phyloP scores from a whole-genome alignment of 2,113 vertebrate species.

The Hydrolagus affinis region DNA sequence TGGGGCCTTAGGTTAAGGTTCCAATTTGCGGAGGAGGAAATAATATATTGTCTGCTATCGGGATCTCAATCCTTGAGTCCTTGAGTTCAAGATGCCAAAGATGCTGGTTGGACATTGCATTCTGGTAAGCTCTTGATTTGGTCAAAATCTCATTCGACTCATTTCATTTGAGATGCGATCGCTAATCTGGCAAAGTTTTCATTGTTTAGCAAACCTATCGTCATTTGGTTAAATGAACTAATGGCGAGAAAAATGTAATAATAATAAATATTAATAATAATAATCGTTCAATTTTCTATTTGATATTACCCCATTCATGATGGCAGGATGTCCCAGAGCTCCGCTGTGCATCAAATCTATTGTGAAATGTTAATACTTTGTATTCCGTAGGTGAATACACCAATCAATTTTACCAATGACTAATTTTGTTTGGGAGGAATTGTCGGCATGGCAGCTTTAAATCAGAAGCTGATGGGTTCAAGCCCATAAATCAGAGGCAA shows the following conservation, averaged over 20 bases:
- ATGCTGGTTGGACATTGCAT: neutral
- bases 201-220: neutral
- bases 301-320: too few relatives aligned
- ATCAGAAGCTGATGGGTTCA: too few relatives aligned
- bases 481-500: too few relatives aligned
- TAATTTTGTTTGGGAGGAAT: too few relatives aligned
- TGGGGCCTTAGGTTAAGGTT: neutral
- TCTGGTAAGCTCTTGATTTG: neutral
- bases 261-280: too few relatives aligned
- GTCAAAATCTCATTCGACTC: neutral
- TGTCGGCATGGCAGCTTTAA: too few relatives aligned
- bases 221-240: neutral
- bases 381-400: too few relatives aligned
- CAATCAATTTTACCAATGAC: too few relatives aligned
- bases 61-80: neutral
- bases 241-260: neutral
- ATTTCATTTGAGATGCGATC: neutral
- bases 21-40: constrained; percentile 3
- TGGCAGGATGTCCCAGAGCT: too few relatives aligned
- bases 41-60: neutral
- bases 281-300: too few relatives aligned
- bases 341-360: too few relatives aligned
- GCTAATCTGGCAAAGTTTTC: neutral
- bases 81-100: neutral
- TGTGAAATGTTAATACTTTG: too few relatives aligned